Evolutionary conservation across 2,113 vertebrate genomes (phyloP).

Genomic region (Bombycilla garrulus): DNA sequence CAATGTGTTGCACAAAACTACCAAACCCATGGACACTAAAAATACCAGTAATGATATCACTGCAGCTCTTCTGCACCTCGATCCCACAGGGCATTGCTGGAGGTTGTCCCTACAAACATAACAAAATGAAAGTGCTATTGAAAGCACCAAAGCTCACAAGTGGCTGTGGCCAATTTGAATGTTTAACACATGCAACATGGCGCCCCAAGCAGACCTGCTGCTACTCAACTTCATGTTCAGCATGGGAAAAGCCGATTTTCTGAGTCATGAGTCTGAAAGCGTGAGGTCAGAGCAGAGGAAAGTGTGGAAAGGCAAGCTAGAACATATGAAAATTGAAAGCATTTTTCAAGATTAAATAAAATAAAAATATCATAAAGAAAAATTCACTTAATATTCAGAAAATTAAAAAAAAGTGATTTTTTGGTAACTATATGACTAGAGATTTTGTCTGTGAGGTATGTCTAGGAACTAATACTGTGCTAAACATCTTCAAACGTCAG

Average conservation of each 20-base stretch:
- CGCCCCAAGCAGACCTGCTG: neutral
- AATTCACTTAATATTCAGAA: neutral
- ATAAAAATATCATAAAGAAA: neutral
- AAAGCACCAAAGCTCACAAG: neutral
- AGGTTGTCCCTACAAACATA: neutral
- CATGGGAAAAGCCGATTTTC: neutral
- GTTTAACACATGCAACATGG: fast-evolving
- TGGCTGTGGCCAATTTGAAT: neutral
- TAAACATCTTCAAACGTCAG: neutral
- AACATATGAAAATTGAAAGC: neutral
- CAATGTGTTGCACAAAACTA: neutral
- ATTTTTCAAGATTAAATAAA: neutral
- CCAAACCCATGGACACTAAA: neutral
- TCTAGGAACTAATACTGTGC: neutral
- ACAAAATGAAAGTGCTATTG: neutral
- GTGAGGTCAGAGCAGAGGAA: neutral
- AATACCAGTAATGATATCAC: neutral
- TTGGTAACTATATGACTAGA: neutral
- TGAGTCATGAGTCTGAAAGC: neutral
- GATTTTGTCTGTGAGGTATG: neutral
- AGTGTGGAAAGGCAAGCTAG: neutral
- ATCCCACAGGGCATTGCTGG: neutral
- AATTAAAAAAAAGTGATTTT: neutral
- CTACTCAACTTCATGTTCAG: neutral
- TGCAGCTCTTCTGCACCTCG: neutral